Percentiles rank a stretch among this genome's conserved stretches.
These are phyloP conservation scores for Tachystola acroxantha DNA, from an alignment of 2,888 invertebrate species.

Conservation along the genomic window DNA sequence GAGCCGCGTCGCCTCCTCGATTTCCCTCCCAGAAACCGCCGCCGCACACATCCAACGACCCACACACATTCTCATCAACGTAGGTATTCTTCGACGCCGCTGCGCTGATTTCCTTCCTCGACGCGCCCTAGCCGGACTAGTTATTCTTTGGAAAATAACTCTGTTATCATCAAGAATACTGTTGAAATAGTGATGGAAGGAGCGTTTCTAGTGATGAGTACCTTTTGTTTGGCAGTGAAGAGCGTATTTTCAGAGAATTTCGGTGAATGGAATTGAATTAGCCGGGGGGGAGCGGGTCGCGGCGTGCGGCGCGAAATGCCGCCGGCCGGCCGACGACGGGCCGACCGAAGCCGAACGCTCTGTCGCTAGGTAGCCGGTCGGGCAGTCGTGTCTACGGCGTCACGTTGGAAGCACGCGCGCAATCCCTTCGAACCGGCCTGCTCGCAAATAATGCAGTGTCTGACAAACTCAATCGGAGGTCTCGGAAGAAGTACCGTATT, in stretches of 20 bases:
- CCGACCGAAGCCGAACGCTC: slow-evolving; percentile 27
- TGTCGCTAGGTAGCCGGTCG: slow-evolving; percentile 21
- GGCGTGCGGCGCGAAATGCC: slow-evolving; percentile 23
- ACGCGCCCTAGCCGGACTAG: slow-evolving; percentile 37
- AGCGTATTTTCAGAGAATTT: slow-evolving; percentile 66
- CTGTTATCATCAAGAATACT: slow-evolving; percentile 11
- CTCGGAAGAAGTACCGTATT: slow-evolving; percentile 74
- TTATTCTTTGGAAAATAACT: slow-evolving; percentile 17
- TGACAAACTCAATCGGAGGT: slow-evolving; percentile 76
- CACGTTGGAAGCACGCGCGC: slow-evolving; percentile 70
- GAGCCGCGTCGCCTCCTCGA: slow-evolving; percentile 25
- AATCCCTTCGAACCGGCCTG: slow-evolving; percentile 70
- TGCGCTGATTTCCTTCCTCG: slow-evolving; percentile 64
- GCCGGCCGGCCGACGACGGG: slow-evolving; percentile 26
- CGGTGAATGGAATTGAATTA: slow-evolving; percentile 61
- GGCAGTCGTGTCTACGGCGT: slow-evolving; percentile 72
- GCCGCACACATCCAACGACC: slow-evolving; percentile 39
- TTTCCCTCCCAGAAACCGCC: slow-evolving; percentile 51
- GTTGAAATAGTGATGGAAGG: slow-evolving; percentile 3
- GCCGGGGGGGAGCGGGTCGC: slow-evolving; percentile 31
- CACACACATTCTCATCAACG: slow-evolving; percentile 22
- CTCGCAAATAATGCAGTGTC: slow-evolving; percentile 78
- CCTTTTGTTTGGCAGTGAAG: slow-evolving; percentile 22
- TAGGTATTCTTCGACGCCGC: slow-evolving; percentile 46
- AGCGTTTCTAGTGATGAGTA: slow-evolving; percentile 14